A percentile compares a stretch with the other conserved stretches of the same genome.
These are phyloP conservation scores for Intellagama lesueurii DNA, from an alignment of 2,797 vertebrate genomes.

Conservation along the genomic window DNA sequence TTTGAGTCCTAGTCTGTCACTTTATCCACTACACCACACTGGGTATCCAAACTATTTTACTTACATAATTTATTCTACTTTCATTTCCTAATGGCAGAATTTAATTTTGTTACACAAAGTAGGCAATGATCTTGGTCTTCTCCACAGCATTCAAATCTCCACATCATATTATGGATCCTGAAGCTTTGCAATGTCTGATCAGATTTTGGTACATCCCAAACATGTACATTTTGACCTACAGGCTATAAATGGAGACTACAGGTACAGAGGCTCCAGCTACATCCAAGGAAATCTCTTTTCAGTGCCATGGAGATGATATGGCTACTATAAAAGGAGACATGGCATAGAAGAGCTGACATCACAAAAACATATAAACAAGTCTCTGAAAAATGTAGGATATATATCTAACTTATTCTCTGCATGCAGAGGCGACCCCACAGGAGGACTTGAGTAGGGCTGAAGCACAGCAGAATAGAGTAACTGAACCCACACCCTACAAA, in stretches of 20 bases:
- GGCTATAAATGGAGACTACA: not conserved
- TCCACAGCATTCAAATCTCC: too few species aligned
- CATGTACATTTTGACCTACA: not conserved
- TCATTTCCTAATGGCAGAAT: not conserved
- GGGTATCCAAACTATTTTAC: not conserved
- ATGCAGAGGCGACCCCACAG: too few species aligned
- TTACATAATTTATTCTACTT: not conserved
- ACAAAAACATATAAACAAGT: rapidly evolving
- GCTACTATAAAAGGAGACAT: slow-evolving; percentile 17
- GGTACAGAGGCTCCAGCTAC: not conserved
- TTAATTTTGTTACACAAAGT: not conserved
- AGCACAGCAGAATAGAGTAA: too few species aligned
- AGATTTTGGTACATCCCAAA: not conserved
- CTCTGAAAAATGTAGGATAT: rapidly evolving
- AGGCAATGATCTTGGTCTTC: not conserved
- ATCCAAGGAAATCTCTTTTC: not conserved
- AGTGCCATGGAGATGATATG: not conserved
- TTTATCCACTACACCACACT: too few species aligned
- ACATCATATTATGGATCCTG: not conserved
- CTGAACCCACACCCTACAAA: too few species aligned
- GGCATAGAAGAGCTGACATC: not conserved
- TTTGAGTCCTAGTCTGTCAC: too few species aligned
- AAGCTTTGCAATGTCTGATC: not conserved
- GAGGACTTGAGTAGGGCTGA: too few species aligned
- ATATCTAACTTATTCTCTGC: too few species aligned